A percentile compares a stretch with the other conserved stretches of the same genome.
These are phyloP conservation scores for Brenthis daphne DNA, from an alignment of 2,888 invertebrate species.

Conservation along the genomic window DNA sequence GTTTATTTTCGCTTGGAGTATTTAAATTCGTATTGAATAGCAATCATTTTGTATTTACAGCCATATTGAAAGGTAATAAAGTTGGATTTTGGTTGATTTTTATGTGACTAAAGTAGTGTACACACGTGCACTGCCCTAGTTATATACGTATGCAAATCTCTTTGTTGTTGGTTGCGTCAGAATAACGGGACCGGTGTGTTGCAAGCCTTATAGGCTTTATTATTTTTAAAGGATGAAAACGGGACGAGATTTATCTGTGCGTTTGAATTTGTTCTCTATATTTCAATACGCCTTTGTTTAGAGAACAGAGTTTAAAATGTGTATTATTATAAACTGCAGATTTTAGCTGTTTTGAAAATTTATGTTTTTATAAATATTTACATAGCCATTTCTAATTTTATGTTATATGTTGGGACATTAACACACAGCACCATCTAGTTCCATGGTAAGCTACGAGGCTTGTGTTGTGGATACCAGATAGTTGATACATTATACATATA, in stretches of 20 bases:
- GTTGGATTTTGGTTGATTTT: slow-evolving; percentile 6
- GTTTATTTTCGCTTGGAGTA: slow-evolving; percentile 11
- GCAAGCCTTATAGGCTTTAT: slow-evolving; percentile 36
- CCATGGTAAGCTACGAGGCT: too few species aligned
- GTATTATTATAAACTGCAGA: too few species aligned
- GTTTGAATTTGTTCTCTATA: slow-evolving; percentile 1
- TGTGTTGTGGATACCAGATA: too few species aligned
- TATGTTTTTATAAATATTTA: too few species aligned
- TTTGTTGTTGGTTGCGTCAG: slow-evolving; percentile 67
- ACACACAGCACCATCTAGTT: too few species aligned
- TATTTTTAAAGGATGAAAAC: slow-evolving; percentile 22
- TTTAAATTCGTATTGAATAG: not conserved
- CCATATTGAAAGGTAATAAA: not conserved
- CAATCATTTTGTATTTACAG: not conserved
- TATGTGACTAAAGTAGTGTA: slow-evolving; percentile 44
- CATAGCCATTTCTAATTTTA: too few species aligned
- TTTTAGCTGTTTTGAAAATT: too few species aligned
- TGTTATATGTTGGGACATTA: too few species aligned
- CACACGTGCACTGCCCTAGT: slow-evolving; percentile 54
- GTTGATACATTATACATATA: too few species aligned
- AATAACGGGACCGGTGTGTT: slow-evolving; percentile 58
- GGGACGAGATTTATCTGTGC: not conserved
- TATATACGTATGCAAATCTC: slow-evolving; percentile 75
- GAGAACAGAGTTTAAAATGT: not conserved
- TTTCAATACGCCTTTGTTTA: slow-evolving; percentile 10